These are phyloP conservation scores for Apogon hyalosoma DNA, from an alignment of 2,797 vertebrate species.

Conservation along the genomic window DNA sequence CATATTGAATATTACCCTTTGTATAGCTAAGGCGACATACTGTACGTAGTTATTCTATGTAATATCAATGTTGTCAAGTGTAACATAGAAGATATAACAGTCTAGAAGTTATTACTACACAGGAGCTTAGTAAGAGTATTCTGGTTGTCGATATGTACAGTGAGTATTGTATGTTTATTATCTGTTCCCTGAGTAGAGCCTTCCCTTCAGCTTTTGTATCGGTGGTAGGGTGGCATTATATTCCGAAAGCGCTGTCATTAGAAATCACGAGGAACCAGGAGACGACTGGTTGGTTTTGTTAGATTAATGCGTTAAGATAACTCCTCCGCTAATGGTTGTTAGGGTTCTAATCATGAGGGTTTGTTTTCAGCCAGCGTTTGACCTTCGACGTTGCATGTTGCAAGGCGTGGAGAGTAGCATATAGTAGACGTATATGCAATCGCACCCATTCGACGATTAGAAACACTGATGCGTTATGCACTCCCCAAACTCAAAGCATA, in stretches of 20 bases:
- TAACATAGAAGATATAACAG: constrained; percentile 68
- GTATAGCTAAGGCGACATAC: constrained; percentile 61
- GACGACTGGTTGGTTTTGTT: constrained; percentile 51
- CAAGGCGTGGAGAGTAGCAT: constrained; percentile 68
- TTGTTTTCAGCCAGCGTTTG: constrained; percentile 38
- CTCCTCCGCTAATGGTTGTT: constrained; percentile 46
- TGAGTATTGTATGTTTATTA: constrained; percentile 72
- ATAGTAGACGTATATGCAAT: constrained; percentile 74
- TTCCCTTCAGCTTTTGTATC: constrained; percentile 66
- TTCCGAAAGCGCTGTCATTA: constrained; percentile 44
- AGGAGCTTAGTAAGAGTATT: constrained; percentile 66
- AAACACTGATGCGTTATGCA: constrained; percentile 81
- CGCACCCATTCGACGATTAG: constrained; percentile 50
- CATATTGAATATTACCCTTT: constrained; percentile 58
- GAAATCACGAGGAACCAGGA: constrained; percentile 43
- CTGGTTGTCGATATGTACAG: constrained; percentile 76
- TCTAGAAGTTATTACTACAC: constrained; percentile 67
- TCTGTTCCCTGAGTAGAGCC: constrained; percentile 62
- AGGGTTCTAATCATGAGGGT: constrained; percentile 27
- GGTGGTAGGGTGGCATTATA: constrained; percentile 58
- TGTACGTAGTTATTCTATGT: constrained; percentile 66
- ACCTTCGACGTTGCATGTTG: constrained; percentile 60
- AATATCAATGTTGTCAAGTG: constrained; percentile 80
- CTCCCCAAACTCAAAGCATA: constrained; percentile 78
- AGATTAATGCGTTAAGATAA: constrained; percentile 39